These are phyloP conservation scores for Chamaetylas fuelleborni DNA, from an alignment of 2,113 vertebrate species.

Conservation along the genomic window DNA sequence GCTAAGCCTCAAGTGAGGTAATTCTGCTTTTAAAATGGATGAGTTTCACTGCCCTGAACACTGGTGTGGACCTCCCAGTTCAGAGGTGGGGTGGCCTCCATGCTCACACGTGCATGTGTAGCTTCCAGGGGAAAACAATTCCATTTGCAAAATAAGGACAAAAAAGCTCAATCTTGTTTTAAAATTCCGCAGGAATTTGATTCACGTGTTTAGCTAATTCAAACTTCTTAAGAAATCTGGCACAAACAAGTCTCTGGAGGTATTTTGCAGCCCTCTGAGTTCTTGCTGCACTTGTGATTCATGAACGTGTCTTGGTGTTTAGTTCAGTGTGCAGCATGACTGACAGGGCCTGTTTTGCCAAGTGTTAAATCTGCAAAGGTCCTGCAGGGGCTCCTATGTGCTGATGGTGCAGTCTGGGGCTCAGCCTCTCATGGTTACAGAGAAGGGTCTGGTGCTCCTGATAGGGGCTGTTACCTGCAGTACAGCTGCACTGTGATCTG, in stretches of 20 bases:
- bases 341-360: background rate
- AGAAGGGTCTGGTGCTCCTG: background rate
- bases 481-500: rapidly evolving
- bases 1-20: background rate
- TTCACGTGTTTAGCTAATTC: background rate
- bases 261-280: background rate
- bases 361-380: background rate
- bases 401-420: rapidly evolving
- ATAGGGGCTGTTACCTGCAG: background rate
- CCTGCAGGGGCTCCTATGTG: rapidly evolving
- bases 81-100: background rate
- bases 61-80: background rate
- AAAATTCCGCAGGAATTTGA: background rate
- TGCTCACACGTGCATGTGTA: too few relatives aligned
- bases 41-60: background rate
- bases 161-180: background rate
- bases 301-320: background rate
- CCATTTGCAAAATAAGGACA: background rate
- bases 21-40: background rate
- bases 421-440: background rate
- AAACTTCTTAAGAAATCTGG: background rate
- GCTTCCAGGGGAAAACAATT: background rate
- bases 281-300: background rate
- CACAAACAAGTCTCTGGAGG: background rate
- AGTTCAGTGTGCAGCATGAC: background rate